These are phyloP conservation scores for Caracal caracal DNA, from an alignment of 2,113 vertebrate species.

Conservation along the genomic window DNA sequence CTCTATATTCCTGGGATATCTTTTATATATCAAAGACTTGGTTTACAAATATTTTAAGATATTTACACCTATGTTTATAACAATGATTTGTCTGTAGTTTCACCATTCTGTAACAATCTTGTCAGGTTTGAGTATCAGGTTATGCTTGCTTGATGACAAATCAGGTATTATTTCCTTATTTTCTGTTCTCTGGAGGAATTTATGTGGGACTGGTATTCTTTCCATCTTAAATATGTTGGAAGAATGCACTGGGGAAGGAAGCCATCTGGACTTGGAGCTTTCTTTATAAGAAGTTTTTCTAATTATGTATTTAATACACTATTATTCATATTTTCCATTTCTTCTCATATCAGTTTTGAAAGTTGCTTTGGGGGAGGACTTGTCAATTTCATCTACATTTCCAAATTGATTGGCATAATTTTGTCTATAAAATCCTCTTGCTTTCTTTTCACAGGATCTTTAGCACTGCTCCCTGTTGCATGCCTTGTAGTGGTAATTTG, in stretches of 20 bases:
- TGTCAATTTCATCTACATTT: neutral
- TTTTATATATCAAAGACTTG: neutral
- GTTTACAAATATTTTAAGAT: neutral
- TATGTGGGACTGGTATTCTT: neutral
- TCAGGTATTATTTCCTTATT: neutral
- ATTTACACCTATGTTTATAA: neutral
- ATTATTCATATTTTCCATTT: neutral
- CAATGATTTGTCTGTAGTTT: neutral
- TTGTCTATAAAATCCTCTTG: neutral
- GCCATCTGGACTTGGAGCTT: neutral
- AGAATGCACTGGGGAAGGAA: neutral
- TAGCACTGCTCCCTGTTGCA: neutral
- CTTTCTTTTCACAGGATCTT: neutral
- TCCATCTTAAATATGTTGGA: neutral
- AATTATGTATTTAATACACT: neutral
- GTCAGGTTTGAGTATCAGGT: neutral
- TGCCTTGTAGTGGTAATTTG: neutral
- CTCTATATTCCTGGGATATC: neutral
- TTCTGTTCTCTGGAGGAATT: neutral
- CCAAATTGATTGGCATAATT: neutral
- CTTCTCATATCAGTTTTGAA: neutral
- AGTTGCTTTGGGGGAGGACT: neutral
- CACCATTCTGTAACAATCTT: neutral
- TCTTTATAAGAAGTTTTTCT: neutral
- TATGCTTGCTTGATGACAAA: neutral